Conservation (phyloP, 2,888 invertebrate species). For the Venusia cambrica region DNA sequence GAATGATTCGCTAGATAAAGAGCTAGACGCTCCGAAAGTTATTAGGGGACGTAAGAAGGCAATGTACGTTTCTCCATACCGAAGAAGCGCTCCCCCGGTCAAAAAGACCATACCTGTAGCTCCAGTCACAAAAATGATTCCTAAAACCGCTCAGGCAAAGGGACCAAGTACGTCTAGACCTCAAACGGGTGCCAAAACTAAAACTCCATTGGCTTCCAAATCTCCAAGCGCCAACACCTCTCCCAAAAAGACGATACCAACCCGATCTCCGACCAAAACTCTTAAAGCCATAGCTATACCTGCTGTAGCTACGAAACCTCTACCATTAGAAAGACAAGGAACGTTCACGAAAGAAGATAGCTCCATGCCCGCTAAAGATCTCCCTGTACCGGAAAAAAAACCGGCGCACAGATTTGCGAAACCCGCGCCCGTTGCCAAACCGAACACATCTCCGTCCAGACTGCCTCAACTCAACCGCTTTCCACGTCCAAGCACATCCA, state of each 20-base stretch:
- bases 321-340: constrained; percentile 89
- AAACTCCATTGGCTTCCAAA: constrained; percentile 45
- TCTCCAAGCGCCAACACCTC: constrained; percentile 53
- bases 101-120: constrained; percentile 56
- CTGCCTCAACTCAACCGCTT: constrained; percentile 58
- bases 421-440: constrained; percentile 51
- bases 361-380: constrained; percentile 57
- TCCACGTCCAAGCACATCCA: constrained; percentile 47
- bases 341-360: constrained; percentile 95
- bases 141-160: constrained; percentile 40
- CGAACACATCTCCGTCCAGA: constrained; percentile 69
- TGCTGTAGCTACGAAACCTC: constrained; percentile 54
- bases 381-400: constrained; percentile 58
- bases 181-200: constrained; percentile 55
- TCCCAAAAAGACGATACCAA: constrained; percentile 59
- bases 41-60: constrained; percentile 86
- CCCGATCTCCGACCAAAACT: constrained; percentile 52
- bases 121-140: constrained; percentile 35
- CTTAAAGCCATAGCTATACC: constrained; percentile 49
- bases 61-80: constrained; percentile 83
- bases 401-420: constrained; percentile 41
- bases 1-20: constrained; percentile 68
- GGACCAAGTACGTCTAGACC: constrained; percentile 48
- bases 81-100: constrained; percentile 52
- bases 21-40: constrained; percentile 73